A percentile compares a stretch with the other conserved stretches of the same genome.
These are phyloP conservation scores for Drosophila kurseongensis DNA, from an alignment of 1,140 invertebrate genomes.

Conservation along the genomic window DNA sequence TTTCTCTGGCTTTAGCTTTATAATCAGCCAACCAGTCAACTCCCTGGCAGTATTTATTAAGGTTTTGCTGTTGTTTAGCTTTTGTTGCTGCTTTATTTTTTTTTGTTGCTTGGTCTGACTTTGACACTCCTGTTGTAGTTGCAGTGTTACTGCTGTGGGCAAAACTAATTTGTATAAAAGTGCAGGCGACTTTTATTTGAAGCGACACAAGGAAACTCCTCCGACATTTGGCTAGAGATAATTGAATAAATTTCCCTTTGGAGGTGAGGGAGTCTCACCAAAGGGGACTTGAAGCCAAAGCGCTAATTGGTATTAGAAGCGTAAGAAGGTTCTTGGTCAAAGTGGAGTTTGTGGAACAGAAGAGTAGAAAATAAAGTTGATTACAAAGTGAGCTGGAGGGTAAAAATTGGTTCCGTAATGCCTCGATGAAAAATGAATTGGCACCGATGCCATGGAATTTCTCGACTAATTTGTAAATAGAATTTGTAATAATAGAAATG, in stretches of 20 bases:
- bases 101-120: slow-evolving; percentile 21
- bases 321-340: not conserved
- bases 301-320: slow-evolving; percentile 56
- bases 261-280: not conserved
- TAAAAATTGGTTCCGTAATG: not conserved
- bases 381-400: not conserved
- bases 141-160: slow-evolving; percentile 28
- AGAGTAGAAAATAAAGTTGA: not conserved
- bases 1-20: slow-evolving; percentile 36
- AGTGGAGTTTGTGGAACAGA: not conserved
- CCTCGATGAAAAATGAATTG: too few species aligned
- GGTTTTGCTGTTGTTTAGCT: slow-evolving; percentile 50
- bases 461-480: not conserved
- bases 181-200: slow-evolving; percentile 76
- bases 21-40: slow-evolving; percentile 56
- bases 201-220: slow-evolving; percentile 44
- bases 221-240: slow-evolving; percentile 45
- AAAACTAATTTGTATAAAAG: slow-evolving; percentile 77
- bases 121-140: slow-evolving; percentile 42
- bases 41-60: slow-evolving; percentile 51
- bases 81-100: slow-evolving; percentile 7
- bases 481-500: too few species aligned
- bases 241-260: slow-evolving; percentile 58
- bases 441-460: not conserved
- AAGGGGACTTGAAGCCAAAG: slow-evolving; percentile 7